phyloP scores from a whole-genome alignment of 1,140 invertebrate genomes.

The Papilio dardanus region DNA sequence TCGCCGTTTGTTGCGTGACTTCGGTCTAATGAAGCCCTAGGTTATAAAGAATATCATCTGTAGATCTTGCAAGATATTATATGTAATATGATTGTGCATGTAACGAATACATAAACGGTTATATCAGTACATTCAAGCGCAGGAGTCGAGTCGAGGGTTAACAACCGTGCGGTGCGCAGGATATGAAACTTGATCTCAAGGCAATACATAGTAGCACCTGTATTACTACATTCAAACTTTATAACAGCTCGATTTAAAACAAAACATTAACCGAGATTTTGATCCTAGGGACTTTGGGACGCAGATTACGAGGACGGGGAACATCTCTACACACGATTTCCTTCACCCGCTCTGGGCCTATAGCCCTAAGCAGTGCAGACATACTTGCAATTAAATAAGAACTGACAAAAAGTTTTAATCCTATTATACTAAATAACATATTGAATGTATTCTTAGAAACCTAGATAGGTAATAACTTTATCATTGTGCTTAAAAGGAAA shows the following conservation, averaged over 20 bases:
- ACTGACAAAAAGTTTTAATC: background rate
- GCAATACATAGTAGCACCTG: background rate
- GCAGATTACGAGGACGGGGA: too few relatives aligned
- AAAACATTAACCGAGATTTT: background rate
- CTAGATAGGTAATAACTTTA: background rate
- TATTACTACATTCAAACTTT: background rate
- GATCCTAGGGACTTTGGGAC: too few relatives aligned
- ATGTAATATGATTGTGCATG: too few relatives aligned
- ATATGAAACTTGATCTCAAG: constrained; percentile 17
- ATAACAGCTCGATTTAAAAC: background rate
- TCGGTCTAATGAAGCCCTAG: too few relatives aligned
- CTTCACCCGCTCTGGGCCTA: too few relatives aligned
- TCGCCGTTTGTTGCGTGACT: too few relatives aligned
- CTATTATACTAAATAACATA: background rate
- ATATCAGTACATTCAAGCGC: background rate
- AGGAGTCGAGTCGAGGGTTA: background rate
- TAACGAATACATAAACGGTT: background rate
- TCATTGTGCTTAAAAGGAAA: background rate
- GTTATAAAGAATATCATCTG: too few relatives aligned
- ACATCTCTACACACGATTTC: background rate
- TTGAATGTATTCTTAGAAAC: background rate
- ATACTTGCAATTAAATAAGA: background rate
- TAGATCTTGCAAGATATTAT: too few relatives aligned
- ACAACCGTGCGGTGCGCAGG: background rate
- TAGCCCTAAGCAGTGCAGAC: too few relatives aligned